Evolutionary conservation across 2,888 invertebrate genomes (phyloP), one percentile per base, ranked within the genome.

Genomic region (Megaustenia siamemsis): DNA sequence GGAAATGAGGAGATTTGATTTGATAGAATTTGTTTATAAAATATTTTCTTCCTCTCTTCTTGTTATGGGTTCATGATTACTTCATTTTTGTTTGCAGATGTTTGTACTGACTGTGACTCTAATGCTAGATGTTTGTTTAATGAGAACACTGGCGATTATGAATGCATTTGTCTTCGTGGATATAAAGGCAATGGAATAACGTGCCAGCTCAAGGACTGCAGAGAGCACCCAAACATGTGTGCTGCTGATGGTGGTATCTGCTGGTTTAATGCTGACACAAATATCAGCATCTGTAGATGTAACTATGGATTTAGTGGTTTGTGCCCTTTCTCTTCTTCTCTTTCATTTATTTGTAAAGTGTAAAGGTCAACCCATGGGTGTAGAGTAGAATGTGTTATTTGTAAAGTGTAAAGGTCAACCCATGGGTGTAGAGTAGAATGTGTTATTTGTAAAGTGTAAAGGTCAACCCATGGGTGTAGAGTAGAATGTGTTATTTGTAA

Each of bases 81-180:
- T 32, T 4, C 32, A 12, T 18, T 28, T 32, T 15, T 73, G 0
- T 49, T 49, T 4, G 56, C 84, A 86, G 89, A 89, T 68, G 69
- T 49, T 2, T 92, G 92, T 86, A 86, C 86, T 10, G 56, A 85
- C 15, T 89, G 89, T 78, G 83, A 86, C 60, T 56, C 28, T 0
- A 96, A 97, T 92, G 98, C 97, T 24, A 95, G 96, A 71, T 98
- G 98, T 92, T 94, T 87, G 1, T 86, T 86, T n/a, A 87, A 87
- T 32, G 75, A 77, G 12, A 45, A 83, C 0, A 71, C 82, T n/a
- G 86, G 86, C n/a, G 83, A 85, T 28, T 87, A 88, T 77, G 76
- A 82, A 68, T 90, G 90, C 83, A 76, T 82, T 12, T 90, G 90
- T 71, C 80, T 80, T 12, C 78, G 85, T 32, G 89, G 90, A 68